These are phyloP conservation scores for Cichladusa arquata DNA, from an alignment of 2,113 vertebrate genomes.

Conservation along the genomic window DNA sequence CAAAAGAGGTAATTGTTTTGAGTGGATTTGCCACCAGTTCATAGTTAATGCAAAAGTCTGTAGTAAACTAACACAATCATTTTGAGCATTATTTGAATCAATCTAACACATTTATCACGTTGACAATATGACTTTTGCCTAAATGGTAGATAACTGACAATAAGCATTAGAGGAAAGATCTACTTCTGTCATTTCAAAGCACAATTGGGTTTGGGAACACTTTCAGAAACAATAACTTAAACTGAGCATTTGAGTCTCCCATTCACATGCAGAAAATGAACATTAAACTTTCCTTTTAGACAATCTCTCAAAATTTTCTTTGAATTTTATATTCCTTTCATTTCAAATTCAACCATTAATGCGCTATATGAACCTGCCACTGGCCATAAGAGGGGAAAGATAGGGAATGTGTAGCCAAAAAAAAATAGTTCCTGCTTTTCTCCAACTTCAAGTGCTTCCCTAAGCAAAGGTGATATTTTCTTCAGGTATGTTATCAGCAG, in stretches of 20 bases:
- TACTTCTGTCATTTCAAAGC: slow-evolving; percentile 15
- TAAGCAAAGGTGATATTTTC: not conserved
- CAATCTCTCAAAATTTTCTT: not conserved
- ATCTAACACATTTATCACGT: not conserved
- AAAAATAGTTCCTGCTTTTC: not conserved
- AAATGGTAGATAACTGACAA: not conserved
- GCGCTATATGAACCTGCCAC: not conserved
- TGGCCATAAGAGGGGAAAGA: not conserved
- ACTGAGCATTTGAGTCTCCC: not conserved
- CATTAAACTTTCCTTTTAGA: not conserved
- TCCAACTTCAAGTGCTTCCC: not conserved
- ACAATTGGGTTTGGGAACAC: not conserved
- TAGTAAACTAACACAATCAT: slow-evolving; percentile 4
- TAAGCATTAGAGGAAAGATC: not conserved
- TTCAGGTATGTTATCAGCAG: not conserved
- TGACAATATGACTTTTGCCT: slow-evolving; percentile 33
- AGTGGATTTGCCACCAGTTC: not conserved
- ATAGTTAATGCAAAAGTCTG: not conserved
- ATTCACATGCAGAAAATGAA: not conserved
- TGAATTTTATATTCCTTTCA: not conserved
- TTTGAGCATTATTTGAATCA: slow-evolving; percentile 29
- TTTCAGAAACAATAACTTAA: not conserved
- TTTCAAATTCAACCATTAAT: not conserved
- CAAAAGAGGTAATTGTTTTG: not conserved
- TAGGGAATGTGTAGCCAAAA: not conserved